Evolutionary conservation across 2,797 vertebrate species (phyloP), one percentile per base, ranked within the genome.

Genomic region (Sebastes trivittatus): DNA sequence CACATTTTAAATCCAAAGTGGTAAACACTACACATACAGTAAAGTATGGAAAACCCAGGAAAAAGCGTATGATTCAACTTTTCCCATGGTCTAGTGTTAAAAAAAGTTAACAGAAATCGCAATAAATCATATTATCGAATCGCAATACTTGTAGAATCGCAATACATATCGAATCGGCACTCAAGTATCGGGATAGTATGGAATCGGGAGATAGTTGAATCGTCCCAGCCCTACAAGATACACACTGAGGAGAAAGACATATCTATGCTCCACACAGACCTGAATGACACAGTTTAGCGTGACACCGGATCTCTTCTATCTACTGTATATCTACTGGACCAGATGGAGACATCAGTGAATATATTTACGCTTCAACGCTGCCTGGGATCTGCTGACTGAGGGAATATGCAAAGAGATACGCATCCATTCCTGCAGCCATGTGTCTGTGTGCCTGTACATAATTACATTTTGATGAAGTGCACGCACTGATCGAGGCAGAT

Each of bases 381-480:
- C 7, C 78, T 58, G 11, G 10, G 34, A 87, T 81, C 67, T 85
- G 75, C 80, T 90, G 85, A 88, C 75, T 54, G 60, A 70, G 55
- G 42, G 34, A 77, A 86, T 85, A 86, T 84, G 78, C 29, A 82
- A 80, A 81, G 34, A 69, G 18, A 75, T 20, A 65, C 67, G 78
- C 52, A 72, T 80, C 59, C 6, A 74, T 66, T 71, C 61, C n/a
- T 64, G 63, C 11, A 56, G 60, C 65, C 68, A 75, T 6, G 38
- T 60, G 66, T 73, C 13, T 60, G 58, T 63, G 32, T 36, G 55
- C 7, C 4, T 68, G 72, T 23, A 49, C 25, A 23, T 64, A 65
- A 81, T 81, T 82, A 59, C 36, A 83, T 86, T 86, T 82, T 78
- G 74, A 89, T 73, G 16, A 61, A 70, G 72, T 54, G 71, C 60